Conservation (phyloP, 2,797 vertebrate genomes). For the Dendrocincla tyrannina region DNA sequence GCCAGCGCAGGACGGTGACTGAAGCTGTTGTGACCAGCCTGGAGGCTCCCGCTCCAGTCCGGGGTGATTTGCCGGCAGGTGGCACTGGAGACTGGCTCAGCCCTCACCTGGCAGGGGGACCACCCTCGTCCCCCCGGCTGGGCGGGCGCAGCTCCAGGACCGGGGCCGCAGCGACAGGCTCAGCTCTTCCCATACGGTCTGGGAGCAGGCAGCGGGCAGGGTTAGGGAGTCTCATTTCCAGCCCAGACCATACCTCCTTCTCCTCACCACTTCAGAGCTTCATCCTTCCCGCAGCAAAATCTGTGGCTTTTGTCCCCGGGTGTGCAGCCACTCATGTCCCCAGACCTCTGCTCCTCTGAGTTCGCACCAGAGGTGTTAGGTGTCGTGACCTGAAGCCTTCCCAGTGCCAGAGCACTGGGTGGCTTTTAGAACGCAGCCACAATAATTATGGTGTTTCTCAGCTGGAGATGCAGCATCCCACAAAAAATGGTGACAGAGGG, state of each 20-base stretch:
- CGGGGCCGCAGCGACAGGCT: fast-evolving
- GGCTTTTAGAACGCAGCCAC: not conserved
- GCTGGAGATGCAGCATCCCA: not conserved
- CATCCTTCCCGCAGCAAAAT: not conserved
- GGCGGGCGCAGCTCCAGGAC: not conserved
- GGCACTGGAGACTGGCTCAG: not conserved
- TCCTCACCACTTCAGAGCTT: fast-evolving
- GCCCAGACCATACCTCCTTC: not conserved
- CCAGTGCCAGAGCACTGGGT: not conserved
- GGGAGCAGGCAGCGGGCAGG: not conserved
- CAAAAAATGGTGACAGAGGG: not conserved
- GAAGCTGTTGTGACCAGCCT: fast-evolving
- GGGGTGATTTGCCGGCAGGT: not conserved
- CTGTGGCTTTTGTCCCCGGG: not conserved
- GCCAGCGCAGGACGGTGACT: fast-evolving
- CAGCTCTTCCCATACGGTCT: not conserved
- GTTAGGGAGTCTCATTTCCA: not conserved
- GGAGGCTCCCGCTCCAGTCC: fast-evolving
- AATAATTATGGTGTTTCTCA: fast-evolving
- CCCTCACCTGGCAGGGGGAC: fast-evolving
- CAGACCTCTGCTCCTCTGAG: not conserved
- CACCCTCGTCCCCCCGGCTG: fast-evolving
- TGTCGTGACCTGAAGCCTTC: no score
- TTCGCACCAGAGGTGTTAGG: fast-evolving
- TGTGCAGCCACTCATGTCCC: not conserved